Percentiles rank a stretch among this genome's conserved stretches.
phyloP scores from a whole-genome alignment of 2,113 vertebrate genomes.

The Pseudopodoces humilis region DNA sequence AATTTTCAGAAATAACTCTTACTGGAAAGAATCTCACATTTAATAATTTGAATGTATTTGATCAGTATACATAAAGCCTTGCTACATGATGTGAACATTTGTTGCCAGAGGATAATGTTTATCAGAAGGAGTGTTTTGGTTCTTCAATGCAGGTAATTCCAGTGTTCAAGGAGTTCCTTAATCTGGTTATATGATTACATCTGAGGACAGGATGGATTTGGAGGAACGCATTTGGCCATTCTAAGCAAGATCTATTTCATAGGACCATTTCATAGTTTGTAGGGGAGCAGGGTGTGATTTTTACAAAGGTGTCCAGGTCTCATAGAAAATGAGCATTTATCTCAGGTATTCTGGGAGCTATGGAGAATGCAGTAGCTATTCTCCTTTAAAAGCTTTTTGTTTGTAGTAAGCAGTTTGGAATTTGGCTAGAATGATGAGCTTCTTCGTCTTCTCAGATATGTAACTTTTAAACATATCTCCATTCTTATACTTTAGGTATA shows the following conservation, averaged over 20 bases:
- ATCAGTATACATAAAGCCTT: not conserved
- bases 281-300: not conserved
- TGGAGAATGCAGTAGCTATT: not conserved
- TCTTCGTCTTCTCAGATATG: not conserved
- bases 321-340: not conserved
- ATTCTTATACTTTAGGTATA: not conserved
- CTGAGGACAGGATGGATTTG: not conserved
- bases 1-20: not conserved
- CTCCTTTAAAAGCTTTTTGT: not conserved
- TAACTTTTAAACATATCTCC: not conserved
- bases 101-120: not conserved
- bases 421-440: not conserved
- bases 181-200: not conserved
- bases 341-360: not conserved
- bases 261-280: not conserved
- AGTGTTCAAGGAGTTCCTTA: not conserved
- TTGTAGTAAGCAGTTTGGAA: not conserved
- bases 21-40: not conserved
- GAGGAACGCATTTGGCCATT: not conserved
- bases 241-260: not conserved
- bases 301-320: not conserved
- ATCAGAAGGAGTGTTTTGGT: not conserved
- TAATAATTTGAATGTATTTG: not conserved
- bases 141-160: not conserved
- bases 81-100: not conserved